These are phyloP conservation scores for Ambastaia sidthimunki DNA, from an alignment of 2,797 vertebrate species.

Conservation along the genomic window DNA sequence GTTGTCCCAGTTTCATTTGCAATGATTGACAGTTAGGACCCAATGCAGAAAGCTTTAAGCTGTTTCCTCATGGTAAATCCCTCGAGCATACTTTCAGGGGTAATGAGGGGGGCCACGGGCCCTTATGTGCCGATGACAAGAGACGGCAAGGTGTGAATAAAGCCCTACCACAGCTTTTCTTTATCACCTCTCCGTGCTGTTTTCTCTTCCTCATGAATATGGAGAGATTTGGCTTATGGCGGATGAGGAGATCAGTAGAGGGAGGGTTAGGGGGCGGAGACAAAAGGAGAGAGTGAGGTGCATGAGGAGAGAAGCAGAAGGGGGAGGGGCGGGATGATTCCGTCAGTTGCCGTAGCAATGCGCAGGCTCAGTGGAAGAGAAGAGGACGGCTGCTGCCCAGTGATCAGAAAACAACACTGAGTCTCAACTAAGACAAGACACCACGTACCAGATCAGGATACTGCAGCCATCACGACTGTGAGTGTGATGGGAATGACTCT, in stretches of 20 bases:
- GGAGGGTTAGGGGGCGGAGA: conserved; percentile 46
- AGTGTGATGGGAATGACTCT: conserved; percentile 68
- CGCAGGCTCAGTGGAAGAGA: conserved; percentile 66
- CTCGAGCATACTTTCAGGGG: conserved; percentile 27
- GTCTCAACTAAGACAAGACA: conserved; percentile 63
- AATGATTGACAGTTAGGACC: conserved; percentile 11
- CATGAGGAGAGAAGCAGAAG: conserved; percentile 50
- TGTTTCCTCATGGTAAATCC: conserved; percentile 13
- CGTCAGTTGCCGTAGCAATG: conserved; percentile 71
- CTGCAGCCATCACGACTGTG: conserved; percentile 40
- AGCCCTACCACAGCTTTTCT: conserved; percentile 44
- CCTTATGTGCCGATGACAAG: conserved; percentile 51
- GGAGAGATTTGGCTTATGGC: conserved; percentile 55
- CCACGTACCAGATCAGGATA: conserved; percentile 57
- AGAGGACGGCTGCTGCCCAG: conserved; percentile 71
- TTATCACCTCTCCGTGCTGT: conserved; percentile 37
- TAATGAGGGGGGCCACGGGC: conserved; percentile 10
- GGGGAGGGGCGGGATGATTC: conserved; percentile 59
- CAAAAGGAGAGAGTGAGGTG: conserved; percentile 53
- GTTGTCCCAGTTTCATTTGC: conserved; percentile 7
- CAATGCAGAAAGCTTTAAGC: conserved; percentile 3
- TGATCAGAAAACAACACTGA: conserved; percentile 76
- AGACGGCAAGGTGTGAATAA: conserved; percentile 56
- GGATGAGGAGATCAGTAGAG: conserved; percentile 20
- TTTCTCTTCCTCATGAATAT: conserved; percentile 70